Evolutionary conservation across 2,888 invertebrate genomes (phyloP).

Genomic region (Melinaea marsaeus): DNA sequence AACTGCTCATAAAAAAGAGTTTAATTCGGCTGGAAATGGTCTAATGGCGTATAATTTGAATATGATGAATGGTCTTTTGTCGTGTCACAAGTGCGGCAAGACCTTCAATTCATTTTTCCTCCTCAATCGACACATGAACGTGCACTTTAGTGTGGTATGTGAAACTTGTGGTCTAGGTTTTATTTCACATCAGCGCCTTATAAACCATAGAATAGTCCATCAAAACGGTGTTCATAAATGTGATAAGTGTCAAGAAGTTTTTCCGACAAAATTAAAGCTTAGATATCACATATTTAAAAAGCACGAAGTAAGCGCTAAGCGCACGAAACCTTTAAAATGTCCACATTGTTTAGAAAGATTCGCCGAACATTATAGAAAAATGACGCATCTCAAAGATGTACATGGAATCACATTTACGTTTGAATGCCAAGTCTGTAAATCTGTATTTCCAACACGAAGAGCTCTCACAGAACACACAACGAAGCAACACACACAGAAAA

Average conservation of each 20-base stretch:
- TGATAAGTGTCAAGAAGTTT: conserved; percentile 60
- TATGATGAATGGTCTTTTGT: conserved; percentile 49
- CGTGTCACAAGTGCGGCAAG: conserved; percentile 63
- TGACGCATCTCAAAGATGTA: conserved; percentile 64
- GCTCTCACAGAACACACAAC: conserved; percentile 68
- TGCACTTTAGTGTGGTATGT: conserved; percentile 66
- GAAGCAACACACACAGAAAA: conserved; percentile 62
- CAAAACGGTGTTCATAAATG: conserved; percentile 64
- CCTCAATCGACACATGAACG: conserved; percentile 69
- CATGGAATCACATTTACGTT: conserved; percentile 66
- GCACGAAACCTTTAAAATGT: conserved; percentile 63
- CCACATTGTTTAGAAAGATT: conserved; percentile 68
- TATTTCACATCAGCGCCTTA: conserved; percentile 64
- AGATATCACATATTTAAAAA: conserved; percentile 64
- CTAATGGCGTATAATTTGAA: conserved; percentile 65
- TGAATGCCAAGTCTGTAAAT: conserved; percentile 60
- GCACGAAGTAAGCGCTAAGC: conserved; percentile 62
- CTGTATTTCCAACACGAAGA: conserved; percentile 56
- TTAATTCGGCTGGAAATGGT: conserved; percentile 65
- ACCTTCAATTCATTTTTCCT: conserved; percentile 66
- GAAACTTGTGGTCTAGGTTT: conserved; percentile 70
- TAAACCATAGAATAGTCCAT: conserved; percentile 64
- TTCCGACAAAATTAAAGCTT: conserved; percentile 61
- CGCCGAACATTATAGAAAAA: conserved; percentile 66
- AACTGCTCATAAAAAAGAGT: conserved; percentile 58